Base-by-base conservation (phyloP, 2,888 invertebrate species). In the Aromia moschata region DNA sequence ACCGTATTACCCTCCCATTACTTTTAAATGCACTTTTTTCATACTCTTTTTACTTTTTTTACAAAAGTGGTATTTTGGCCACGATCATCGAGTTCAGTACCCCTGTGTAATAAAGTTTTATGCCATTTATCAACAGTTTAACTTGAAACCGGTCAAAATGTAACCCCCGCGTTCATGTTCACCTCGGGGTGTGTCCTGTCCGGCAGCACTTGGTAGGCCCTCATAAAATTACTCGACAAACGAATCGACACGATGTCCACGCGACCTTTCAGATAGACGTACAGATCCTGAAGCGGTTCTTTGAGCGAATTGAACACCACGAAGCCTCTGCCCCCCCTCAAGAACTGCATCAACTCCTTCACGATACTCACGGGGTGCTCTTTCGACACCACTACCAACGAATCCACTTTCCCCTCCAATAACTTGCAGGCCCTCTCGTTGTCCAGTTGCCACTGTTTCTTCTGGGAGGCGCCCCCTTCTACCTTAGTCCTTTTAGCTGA, bases 151-250 rank as follows among this genome's bases (percentile, higher is more conserved):
- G 64, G 90, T 89, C 65, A 98, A 82, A 61, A 98, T 81, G 81
- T 90, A 98, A 0, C 98, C 98, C 97, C 93, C 58, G 88, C 90
- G 76, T 89, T 92, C 91, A 96, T 98, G 71, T 87, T 88, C 30
- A 98, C 94, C 77, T 93, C 90, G 1, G 98, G 98, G 84, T 98
- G 98, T 12, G 98, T 98, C 78, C 98, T 86, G 66, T 93, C 90
- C 1, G 92, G 89, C 62, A 96, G 81, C 20, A 95, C 89, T 86
- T 98, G 98, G 83, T 96, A 96, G 70, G 89, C 88, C 67, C 97
- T 85, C 79, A 94, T 83, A 88, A 96, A 98, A 74, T 92, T 94
- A 68, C 92, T 92, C 36, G 89, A 88, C 7, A 99, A 80, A 76
- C 88, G 88, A 36, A 98, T 80, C 73, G 89, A 90, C 7, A 93